Evolutionary conservation across 2,888 invertebrate genomes (phyloP).

Genomic region (Watsonalla cultraria): DNA sequence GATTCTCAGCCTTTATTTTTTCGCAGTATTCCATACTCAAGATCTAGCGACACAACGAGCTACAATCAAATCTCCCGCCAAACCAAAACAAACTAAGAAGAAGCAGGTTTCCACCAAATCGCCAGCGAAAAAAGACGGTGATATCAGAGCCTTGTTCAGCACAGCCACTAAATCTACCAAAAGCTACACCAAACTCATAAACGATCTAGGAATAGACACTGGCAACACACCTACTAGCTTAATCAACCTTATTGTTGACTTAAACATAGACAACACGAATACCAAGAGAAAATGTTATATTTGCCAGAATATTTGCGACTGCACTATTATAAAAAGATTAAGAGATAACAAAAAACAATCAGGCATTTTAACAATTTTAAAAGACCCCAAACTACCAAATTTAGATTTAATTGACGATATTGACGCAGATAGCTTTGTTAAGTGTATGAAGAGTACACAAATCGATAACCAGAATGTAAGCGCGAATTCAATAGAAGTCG

Average conservation of each 20-base stretch:
- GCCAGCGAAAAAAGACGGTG: slow-evolving; percentile 64
- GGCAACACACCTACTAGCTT: slow-evolving; percentile 51
- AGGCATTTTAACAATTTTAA: slow-evolving; percentile 27
- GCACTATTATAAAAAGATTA: slow-evolving; percentile 40
- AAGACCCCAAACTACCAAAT: slow-evolving; percentile 45
- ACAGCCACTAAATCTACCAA: slow-evolving; percentile 66
- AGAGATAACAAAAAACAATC: slow-evolving; percentile 21
- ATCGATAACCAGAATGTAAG: slow-evolving; percentile 8
- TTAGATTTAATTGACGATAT: slow-evolving; percentile 55
- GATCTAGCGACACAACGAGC: slow-evolving; percentile 30
- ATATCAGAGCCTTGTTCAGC: slow-evolving; percentile 77
- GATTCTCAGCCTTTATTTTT: slow-evolving; percentile 2
- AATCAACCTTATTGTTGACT: slow-evolving; percentile 65
- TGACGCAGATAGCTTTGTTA: slow-evolving; percentile 34
- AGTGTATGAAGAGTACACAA: slow-evolving; percentile 28
- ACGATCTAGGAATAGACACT: slow-evolving; percentile 55
- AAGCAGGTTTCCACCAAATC: slow-evolving; percentile 45
- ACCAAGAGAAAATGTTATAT: slow-evolving; percentile 50
- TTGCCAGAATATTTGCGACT: slow-evolving; percentile 65
- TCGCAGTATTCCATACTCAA: slow-evolving; percentile 45
- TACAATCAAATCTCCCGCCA: slow-evolving; percentile 23
- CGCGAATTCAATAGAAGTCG: slow-evolving; percentile 4
- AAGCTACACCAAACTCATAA: slow-evolving; percentile 64
- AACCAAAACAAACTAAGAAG: slow-evolving; percentile 45
- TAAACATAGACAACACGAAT: slow-evolving; percentile 57